Percentiles rank a stretch among this genome's conserved stretches.
Conservation (phyloP, 2,888 invertebrate species). For the Heliconius ismenius region DNA sequence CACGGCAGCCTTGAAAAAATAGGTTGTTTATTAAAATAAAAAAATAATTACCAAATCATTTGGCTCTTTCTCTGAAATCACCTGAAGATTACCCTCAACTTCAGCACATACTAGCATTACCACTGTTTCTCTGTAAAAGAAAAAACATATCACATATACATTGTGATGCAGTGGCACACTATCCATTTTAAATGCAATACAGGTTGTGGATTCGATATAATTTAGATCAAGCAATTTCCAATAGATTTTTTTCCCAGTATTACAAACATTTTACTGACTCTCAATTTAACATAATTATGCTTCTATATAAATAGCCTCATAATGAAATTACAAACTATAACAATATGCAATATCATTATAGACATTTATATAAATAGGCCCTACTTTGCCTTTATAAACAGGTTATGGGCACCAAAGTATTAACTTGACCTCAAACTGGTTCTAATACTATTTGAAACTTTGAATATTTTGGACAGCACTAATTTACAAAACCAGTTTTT, state of each 20-base stretch:
- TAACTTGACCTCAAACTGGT: conserved; percentile 9
- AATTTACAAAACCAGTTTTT: conserved; percentile 26
- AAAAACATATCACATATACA: neutral
- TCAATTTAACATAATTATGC: no score
- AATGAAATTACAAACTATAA: neutral
- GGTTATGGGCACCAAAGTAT: conserved; percentile 13
- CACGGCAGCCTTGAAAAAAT: neutral
- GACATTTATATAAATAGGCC: neutral
- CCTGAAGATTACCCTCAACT: conserved; percentile 53
- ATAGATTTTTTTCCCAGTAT: neutral
- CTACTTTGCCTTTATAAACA: neutral
- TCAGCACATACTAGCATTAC: conserved; percentile 67
- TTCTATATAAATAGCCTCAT: no score
- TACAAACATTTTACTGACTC: no score
- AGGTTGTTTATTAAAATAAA: neutral
- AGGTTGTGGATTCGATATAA: neutral
- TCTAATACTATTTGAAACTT: neutral
- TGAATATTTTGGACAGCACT: neutral
- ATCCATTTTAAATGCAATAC: neutral
- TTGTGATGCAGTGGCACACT: neutral
- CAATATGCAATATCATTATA: neutral
- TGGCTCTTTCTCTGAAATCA: conserved; percentile 58
- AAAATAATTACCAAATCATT: conserved; percentile 59
- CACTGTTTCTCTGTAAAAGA: conserved; percentile 53
- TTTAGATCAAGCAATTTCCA: neutral